These are phyloP conservation scores for Microcebus lehilahytsara DNA, from an alignment of 2,113 vertebrate species.

Conservation along the genomic window DNA sequence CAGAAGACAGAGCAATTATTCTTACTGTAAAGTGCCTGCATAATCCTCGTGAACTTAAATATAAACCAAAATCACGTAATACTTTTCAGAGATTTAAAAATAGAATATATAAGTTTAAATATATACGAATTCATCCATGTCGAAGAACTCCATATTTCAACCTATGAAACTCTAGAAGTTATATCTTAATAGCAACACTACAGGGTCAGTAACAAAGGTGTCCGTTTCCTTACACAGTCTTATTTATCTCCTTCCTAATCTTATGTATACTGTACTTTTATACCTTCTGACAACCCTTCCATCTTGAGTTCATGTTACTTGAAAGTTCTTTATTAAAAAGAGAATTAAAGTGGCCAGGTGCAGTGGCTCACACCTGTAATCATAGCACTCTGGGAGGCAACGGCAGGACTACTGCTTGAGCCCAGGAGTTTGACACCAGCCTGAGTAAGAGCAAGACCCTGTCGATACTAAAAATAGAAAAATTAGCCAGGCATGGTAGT, in stretches of 20 bases:
- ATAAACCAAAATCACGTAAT: not conserved
- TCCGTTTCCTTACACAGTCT: not conserved
- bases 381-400: no score
- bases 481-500: no score
- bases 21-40: not conserved
- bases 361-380: no score
- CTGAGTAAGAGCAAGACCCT: no score
- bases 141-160: not conserved
- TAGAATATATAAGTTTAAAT: not conserved
- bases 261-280: not conserved
- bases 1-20: not conserved
- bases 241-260: not conserved
- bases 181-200: not conserved
- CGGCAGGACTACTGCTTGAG: no score
- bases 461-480: no score
- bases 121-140: not conserved
- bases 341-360: not conserved
- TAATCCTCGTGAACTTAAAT: not conserved
- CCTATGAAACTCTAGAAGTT: not conserved
- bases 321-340: not conserved
- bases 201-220: not conserved
- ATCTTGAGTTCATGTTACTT: not conserved
- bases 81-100: conserved; percentile 1
- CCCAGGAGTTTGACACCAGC: no score
- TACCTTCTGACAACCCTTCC: not conserved